Evolutionary conservation across 1,140 invertebrate species (phyloP).

Genomic region (Tetraneura akinire): DNA sequence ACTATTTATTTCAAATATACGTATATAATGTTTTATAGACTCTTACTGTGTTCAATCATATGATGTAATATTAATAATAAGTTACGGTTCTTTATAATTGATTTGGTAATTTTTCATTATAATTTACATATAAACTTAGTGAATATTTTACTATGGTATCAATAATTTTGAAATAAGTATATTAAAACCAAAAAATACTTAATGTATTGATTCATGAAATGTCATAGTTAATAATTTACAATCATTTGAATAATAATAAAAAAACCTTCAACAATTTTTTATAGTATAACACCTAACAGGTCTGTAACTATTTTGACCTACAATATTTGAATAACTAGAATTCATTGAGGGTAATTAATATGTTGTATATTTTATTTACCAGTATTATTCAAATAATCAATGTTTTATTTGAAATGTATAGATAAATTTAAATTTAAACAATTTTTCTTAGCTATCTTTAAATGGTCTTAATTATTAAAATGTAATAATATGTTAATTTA

Average conservation of each 20-base stretch:
- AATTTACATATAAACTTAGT: too few species aligned
- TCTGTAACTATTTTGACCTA: conserved; percentile 20
- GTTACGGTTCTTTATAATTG: too few species aligned
- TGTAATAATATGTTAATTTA: neutral
- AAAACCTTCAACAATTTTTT: neutral
- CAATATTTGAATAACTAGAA: conserved; percentile 13
- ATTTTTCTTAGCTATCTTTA: too few species aligned
- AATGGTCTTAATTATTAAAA: neutral
- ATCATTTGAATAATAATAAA: neutral
- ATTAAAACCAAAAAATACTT: neutral
- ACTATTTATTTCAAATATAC: too few species aligned
- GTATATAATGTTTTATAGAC: too few species aligned
- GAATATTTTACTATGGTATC: too few species aligned
- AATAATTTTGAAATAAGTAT: too few species aligned
- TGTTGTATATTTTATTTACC: neutral
- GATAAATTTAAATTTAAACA: too few species aligned
- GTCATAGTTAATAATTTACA: neutral
- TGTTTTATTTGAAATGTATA: too few species aligned
- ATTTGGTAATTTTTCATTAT: too few species aligned
- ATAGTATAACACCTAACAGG: neutral
- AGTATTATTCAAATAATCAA: neutral
- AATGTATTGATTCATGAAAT: neutral
- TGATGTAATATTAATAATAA: too few species aligned
- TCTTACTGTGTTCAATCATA: too few species aligned
- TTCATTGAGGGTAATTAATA: conserved; percentile 3